phyloP scores from a whole-genome alignment of 2,797 vertebrate genomes.

The Sebastes kiyomatsui region DNA sequence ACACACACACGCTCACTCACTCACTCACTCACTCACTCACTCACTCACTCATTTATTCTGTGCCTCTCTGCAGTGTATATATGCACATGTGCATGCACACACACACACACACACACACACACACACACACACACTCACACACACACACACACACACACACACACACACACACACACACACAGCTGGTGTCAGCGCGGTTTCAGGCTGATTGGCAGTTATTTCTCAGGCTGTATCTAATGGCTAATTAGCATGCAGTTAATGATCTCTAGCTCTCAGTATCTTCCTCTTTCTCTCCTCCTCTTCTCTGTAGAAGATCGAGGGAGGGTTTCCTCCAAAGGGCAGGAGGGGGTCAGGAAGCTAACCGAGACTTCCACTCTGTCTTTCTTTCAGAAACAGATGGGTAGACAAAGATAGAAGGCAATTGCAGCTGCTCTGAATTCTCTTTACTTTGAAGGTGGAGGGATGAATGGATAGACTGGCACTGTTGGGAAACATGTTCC shows the following conservation, averaged over 20 bases:
- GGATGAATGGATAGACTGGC: conserved; percentile 29
- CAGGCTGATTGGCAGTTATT: conserved; percentile 60
- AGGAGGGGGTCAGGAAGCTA: conserved; percentile 26
- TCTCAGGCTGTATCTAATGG: conserved; percentile 62
- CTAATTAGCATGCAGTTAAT: conserved; percentile 68
- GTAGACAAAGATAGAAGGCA: conserved; percentile 34
- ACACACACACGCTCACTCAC: neutral
- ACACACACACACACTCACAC: conserved; percentile 12
- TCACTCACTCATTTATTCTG: neutral
- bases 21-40: neutral
- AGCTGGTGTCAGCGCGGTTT: conserved; percentile 47
- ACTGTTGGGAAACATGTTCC: conserved; percentile 21
- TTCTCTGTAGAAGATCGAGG: conserved; percentile 10
- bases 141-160: neutral
- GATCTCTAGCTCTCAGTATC: conserved; percentile 43
- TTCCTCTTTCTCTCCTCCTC: conserved; percentile 8
- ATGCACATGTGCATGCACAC: neutral
- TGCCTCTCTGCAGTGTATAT: too few relatives aligned
- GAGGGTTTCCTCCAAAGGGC: conserved; percentile 28
- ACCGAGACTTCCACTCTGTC: conserved; percentile 13
- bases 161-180: conserved; percentile 6
- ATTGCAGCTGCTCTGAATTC: conserved; percentile 38
- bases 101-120: neutral
- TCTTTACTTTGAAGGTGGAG: conserved; percentile 33
- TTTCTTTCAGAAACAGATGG: conserved; percentile 40